A percentile compares a stretch with the other conserved stretches of the same genome.
These are phyloP conservation scores for Lepeophtheirus salmonis DNA, from an alignment of 1,140 invertebrate species.

Conservation along the genomic window DNA sequence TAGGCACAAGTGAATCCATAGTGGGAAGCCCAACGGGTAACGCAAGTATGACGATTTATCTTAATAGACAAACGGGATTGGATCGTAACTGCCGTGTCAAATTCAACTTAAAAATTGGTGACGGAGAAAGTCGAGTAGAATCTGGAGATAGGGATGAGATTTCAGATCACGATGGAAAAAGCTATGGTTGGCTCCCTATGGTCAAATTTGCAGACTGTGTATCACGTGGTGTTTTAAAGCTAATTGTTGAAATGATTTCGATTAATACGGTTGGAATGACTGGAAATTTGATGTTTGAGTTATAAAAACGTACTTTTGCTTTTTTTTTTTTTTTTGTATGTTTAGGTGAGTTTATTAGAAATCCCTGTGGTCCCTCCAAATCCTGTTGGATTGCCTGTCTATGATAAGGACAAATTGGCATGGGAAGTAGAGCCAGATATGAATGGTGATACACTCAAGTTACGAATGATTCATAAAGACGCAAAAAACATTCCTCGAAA, in stretches of 20 bases:
- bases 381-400: slow-evolving; percentile 38
- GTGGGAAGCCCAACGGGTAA: neutral
- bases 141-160: slow-evolving; percentile 57
- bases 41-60: slow-evolving; percentile 5
- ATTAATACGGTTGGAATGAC: slow-evolving; percentile 53
- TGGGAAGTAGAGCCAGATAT: slow-evolving; percentile 62
- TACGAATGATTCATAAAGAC: slow-evolving; percentile 63
- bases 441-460: slow-evolving; percentile 51
- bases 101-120: slow-evolving; percentile 34
- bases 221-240: slow-evolving; percentile 37
- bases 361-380: slow-evolving; percentile 18
- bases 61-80: neutral
- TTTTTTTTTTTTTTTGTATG: neutral
- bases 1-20: neutral
- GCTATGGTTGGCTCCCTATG: slow-evolving; percentile 49
- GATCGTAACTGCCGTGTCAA: slow-evolving; percentile 5
- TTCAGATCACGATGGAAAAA: slow-evolving; percentile 49
- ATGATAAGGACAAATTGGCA: slow-evolving; percentile 62
- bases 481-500: slow-evolving; percentile 64
- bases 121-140: slow-evolving; percentile 46
- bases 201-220: slow-evolving; percentile 38
- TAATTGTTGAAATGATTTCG: slow-evolving; percentile 53
- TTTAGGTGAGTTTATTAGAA: slow-evolving; percentile 14
- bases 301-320: neutral
- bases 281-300: slow-evolving; percentile 22